Percentiles rank a stretch among this genome's conserved stretches.
These are phyloP conservation scores for Phenganax stokvisi DNA, from an alignment of 92 coral and sea anemone species.

Conservation along the genomic window DNA sequence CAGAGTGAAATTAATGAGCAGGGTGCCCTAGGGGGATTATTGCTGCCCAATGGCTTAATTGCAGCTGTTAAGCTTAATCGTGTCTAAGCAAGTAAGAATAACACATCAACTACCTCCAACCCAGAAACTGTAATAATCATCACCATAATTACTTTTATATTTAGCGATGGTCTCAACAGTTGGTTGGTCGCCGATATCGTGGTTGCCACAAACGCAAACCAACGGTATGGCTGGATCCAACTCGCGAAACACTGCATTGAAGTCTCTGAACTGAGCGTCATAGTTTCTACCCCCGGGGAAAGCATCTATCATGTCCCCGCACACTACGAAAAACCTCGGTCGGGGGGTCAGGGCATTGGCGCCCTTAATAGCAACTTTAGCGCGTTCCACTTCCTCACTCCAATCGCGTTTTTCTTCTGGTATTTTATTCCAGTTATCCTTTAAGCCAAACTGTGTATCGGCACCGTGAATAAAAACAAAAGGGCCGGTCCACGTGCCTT, in stretches of 20 bases:
- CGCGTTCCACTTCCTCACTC: conserved; percentile 72
- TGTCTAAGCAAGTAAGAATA: not conserved
- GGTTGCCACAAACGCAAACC: conserved; percentile 94
- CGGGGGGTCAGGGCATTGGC: conserved; percentile 78
- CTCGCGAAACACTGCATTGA: conserved; percentile 73
- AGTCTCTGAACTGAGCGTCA: conserved; percentile 81
- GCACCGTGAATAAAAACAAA: conserved; percentile 91
- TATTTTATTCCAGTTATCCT: conserved; percentile 85
- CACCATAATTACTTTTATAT: conserved; percentile 82
- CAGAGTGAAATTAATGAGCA: no score
- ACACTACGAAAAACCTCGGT: conserved; percentile 93
- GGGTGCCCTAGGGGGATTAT: no score
- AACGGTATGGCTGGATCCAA: conserved; percentile 82
- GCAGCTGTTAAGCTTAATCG: not conserved
- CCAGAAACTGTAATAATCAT: conserved; percentile 93
- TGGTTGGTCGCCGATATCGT: conserved; percentile 85
- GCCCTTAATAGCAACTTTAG: conserved; percentile 70
- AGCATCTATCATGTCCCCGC: conserved; percentile 97
- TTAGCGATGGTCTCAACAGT: conserved; percentile 65
- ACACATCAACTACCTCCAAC: conserved; percentile 71
- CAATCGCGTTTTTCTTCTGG: conserved; percentile 57
- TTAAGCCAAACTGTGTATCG: conserved; percentile 91
- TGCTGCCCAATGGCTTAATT: not conserved
- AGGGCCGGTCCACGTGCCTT: conserved; percentile 88
- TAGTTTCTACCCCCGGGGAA: conserved; percentile 70